These are phyloP conservation scores for Chorisops tibialis DNA, from an alignment of 2,888 invertebrate genomes.

Conservation along the genomic window DNA sequence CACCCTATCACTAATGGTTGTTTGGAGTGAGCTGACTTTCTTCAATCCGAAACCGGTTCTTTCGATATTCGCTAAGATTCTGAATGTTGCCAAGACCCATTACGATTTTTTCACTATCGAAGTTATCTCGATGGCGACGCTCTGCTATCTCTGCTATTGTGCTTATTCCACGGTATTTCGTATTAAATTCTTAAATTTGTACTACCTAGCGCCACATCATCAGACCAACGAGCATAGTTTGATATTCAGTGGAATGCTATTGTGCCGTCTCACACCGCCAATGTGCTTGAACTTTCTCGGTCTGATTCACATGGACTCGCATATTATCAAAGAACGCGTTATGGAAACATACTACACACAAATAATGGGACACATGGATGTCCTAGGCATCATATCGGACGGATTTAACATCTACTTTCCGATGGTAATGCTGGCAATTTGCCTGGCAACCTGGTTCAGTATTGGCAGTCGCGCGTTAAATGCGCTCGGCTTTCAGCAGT, in stretches of 20 bases:
- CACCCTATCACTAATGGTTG: conserved; percentile 81
- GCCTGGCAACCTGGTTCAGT: conserved; percentile 90
- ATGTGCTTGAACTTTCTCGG: conserved; percentile 98
- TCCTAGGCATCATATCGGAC: conserved; percentile 91
- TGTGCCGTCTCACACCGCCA: conserved; percentile 95
- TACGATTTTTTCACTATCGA: conserved; percentile 95
- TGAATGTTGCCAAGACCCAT: conserved; percentile 72
- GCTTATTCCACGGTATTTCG: conserved; percentile 97
- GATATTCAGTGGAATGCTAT: conserved; percentile 97
- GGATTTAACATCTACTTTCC: conserved; percentile 99
- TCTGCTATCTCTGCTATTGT: conserved; percentile 94
- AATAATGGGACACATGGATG: conserved; percentile 99
- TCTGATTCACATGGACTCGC: conserved; percentile 96
- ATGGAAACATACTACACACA: conserved; percentile 93
- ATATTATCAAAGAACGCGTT: conserved; percentile 74
- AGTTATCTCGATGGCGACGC: conserved; percentile 85
- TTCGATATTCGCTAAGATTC: conserved; percentile 93
- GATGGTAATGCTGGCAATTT: conserved; percentile 90
- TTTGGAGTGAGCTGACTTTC: conserved; percentile 99
- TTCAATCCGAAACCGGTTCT: conserved; percentile 89
- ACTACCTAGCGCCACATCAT: conserved; percentile 95
- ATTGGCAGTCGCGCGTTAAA: conserved; percentile 87
- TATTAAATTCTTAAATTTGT: conserved; percentile 91
- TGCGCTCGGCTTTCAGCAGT: conserved; percentile 93
- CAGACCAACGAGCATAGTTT: conserved; percentile 98